A percentile compares a stretch with the other conserved stretches of the same genome.
Conservation (phyloP, 1,140 invertebrate genomes). For the Macrosteles quadrilineatus region DNA sequence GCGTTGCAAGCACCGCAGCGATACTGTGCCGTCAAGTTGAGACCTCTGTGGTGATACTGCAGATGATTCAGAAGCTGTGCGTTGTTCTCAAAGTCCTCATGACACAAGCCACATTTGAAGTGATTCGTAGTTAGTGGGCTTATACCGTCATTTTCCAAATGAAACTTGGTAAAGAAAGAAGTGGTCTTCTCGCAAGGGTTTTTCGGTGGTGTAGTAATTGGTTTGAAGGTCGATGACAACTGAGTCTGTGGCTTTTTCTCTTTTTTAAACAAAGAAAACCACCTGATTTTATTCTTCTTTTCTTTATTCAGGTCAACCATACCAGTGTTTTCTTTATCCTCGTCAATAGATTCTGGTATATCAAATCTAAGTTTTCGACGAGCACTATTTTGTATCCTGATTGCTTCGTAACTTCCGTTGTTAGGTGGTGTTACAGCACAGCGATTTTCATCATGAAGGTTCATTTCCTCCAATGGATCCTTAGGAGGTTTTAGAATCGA, state of each 20-base stretch:
- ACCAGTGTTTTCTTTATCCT: constrained; percentile 32
- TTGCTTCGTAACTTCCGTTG: constrained; percentile 25
- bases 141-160: constrained; percentile 18
- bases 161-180: constrained; percentile 9
- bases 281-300: constrained; percentile 36
- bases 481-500: constrained; percentile 39
- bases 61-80: constrained; percentile 41
- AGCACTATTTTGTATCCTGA: constrained; percentile 25
- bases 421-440: neutral
- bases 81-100: constrained; percentile 40
- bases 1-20: constrained; percentile 45
- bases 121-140: constrained; percentile 17
- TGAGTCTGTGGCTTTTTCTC: neutral
- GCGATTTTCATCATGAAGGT: constrained; percentile 3
- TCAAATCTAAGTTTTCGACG: constrained; percentile 42
- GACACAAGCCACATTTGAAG: constrained; percentile 44
- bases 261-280: constrained; percentile 28
- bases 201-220: constrained; percentile 1
- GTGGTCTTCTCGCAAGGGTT: constrained; percentile 12
- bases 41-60: constrained; percentile 36
- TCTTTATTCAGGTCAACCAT: constrained; percentile 8
- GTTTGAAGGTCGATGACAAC: constrained; percentile 4
- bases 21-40: constrained; percentile 41
- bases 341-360: constrained; percentile 37
- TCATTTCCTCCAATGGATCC: constrained; percentile 11